Percentiles rank a stretch among this genome's conserved stretches.
phyloP scores from a whole-genome alignment of 2,113 vertebrate species.

The Macrotis lagotis region DNA sequence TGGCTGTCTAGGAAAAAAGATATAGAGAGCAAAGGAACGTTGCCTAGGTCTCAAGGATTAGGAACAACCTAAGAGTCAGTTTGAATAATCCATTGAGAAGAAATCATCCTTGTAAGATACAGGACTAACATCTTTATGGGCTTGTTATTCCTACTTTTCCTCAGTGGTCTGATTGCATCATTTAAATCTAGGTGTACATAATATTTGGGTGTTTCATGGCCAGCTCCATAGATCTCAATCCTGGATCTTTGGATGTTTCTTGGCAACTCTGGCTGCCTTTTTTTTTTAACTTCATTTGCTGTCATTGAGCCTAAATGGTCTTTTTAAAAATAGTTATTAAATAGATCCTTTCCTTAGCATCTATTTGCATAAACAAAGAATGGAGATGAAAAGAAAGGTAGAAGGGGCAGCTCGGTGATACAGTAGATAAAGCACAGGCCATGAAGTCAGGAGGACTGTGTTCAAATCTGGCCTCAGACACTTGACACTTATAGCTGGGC shows the following conservation, averaged over 20 bases:
- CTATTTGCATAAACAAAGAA: slow-evolving; percentile 11
- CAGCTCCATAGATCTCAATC: slow-evolving; percentile 1
- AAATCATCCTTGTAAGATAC: neutral
- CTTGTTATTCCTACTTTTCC: neutral
- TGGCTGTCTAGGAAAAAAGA: neutral
- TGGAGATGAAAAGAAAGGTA: neutral
- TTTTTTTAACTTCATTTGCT: slow-evolving; percentile 26
- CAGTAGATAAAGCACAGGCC: no score
- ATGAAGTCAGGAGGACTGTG: no score
- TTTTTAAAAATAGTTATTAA: slow-evolving; percentile 8
- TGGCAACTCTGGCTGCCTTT: slow-evolving; percentile 1
- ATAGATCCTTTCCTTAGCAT: slow-evolving; percentile 14
- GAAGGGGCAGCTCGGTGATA: no score
- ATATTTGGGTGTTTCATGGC: neutral
- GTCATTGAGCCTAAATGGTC: neutral
- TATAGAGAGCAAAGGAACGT: neutral
- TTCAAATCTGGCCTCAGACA: no score
- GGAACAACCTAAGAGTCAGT: neutral
- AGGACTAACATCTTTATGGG: no score
- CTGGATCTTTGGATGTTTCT: slow-evolving; percentile 18
- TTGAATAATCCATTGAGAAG: neutral
- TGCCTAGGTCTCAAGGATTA: neutral
- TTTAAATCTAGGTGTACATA: neutral
- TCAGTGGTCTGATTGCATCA: neutral
- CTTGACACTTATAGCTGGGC: no score